Evolutionary conservation across 2,888 invertebrate species (phyloP), one percentile per base, ranked within the genome.

Genomic region (Drosophila testacea): DNA sequence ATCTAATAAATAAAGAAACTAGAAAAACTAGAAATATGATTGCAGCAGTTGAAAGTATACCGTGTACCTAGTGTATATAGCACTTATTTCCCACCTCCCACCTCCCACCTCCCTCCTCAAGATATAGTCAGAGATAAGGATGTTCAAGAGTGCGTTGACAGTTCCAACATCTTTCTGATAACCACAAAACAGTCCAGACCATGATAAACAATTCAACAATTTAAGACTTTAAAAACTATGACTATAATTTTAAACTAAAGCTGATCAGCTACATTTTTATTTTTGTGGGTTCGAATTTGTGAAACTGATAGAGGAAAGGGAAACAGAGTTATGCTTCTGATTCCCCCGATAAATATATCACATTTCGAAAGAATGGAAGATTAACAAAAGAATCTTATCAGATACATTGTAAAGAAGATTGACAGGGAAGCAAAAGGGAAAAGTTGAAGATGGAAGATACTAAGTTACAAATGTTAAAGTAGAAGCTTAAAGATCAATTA

Each of bases 141-240:
- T 73, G 61, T 62, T 70, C 10, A 46, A 61, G 67, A 75, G 72
- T 69, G 38, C 65, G 73, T 79, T 73, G 79, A 76, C 79, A 79
- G 69, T 56, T 46, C 22, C 55, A 38, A 52, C 65, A 61, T 46
- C 55, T 38, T 52, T 51, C 34, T 39, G 73, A 66, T 65, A 72
- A 56, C 59, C 16, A 42, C 13, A 41, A 11, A 27, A 10, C n/a
- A n/a, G 27, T 38, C 34, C 10, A 27, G 7, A 16, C n/a, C 11
- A 11, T 11, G 61, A 60, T 77, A 77, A 65, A 56, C 60, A 13
- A 10, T 36, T 36, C 28, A 52, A 42, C 39, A 52, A 56, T 39
- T 30, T 41, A 3, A 44, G 27, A 44, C 44, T 44, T 4, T 44
- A 27, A 50, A 42, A 32, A 30, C 55, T 44, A 28, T 42, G 34